Conservation (phyloP, 2,888 invertebrate species). For the Linnaemya vulpina region DNA sequence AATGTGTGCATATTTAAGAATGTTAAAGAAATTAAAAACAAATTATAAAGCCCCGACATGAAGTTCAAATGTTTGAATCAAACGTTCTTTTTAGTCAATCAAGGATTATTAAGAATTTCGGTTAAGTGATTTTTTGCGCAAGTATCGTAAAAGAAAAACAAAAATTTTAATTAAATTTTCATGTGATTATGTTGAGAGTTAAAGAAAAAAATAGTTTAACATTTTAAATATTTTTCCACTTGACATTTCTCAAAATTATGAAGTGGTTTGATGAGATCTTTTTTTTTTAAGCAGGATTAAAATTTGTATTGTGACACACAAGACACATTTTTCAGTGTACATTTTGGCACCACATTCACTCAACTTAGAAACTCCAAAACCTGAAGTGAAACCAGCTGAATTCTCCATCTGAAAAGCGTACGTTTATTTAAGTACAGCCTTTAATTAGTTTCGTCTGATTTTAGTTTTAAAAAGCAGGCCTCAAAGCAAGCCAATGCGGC, state of each 20-base stretch:
- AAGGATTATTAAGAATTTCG: conserved; percentile 42
- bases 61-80: conserved; percentile 64
- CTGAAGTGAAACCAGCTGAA: too few relatives aligned
- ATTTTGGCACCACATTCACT: too few relatives aligned
- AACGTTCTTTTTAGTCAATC: conserved; percentile 22
- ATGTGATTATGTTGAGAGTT: not conserved
- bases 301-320: not conserved
- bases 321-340: not conserved
- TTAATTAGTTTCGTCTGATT: too few relatives aligned
- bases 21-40: conserved; percentile 69
- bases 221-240: not conserved
- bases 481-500: too few relatives aligned
- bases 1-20: conserved; percentile 50
- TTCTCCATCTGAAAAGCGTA: too few relatives aligned
- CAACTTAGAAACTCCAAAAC: too few relatives aligned
- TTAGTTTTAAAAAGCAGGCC: too few relatives aligned
- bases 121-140: conserved; percentile 1
- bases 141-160: not conserved
- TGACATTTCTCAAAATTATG: not conserved
- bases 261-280: not conserved
- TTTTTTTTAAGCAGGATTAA: not conserved
- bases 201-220: not conserved
- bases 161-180: conserved; percentile 27
- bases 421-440: too few relatives aligned
- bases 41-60: conserved; percentile 67